Evolutionary conservation across 2,888 invertebrate genomes (phyloP).

Genomic region (Leucozona laternaria): DNA sequence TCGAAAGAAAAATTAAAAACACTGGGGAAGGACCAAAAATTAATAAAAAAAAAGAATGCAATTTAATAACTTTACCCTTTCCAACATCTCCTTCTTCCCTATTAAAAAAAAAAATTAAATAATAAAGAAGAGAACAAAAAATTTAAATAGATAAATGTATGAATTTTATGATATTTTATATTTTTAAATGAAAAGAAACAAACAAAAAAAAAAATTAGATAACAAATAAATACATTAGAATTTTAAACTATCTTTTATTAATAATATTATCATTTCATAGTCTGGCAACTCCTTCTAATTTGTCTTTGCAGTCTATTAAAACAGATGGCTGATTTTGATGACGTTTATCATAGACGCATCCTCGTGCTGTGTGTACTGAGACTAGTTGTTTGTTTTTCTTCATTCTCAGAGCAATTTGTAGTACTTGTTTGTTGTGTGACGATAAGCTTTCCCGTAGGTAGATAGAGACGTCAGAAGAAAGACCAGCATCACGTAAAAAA

Average conservation of each 20-base stretch:
- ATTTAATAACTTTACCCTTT: too few relatives aligned
- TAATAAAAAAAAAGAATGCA: too few relatives aligned
- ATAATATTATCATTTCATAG: conserved; percentile 1
- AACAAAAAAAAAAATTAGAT: too few relatives aligned
- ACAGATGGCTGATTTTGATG: not conserved
- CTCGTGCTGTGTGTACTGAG: too few relatives aligned
- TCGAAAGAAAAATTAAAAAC: not conserved
- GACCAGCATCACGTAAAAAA: not conserved
- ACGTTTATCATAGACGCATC: conserved; percentile 7
- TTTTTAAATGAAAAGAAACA: not conserved
- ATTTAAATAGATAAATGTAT: too few relatives aligned
- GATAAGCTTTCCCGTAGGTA: not conserved
- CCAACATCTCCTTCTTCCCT: too few relatives aligned
- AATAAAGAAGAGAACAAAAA: too few relatives aligned
- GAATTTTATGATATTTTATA: too few relatives aligned
- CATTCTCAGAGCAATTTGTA: not conserved
- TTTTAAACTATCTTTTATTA: not conserved
- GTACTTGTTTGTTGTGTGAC: not conserved
- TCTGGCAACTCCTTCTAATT: conserved; percentile 18
- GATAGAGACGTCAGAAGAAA: not conserved
- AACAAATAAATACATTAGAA: not conserved
- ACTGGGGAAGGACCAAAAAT: too few relatives aligned
- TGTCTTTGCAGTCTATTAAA: not conserved
- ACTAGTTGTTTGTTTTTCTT: conserved; percentile 11
- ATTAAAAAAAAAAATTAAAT: too few relatives aligned